Evolutionary conservation across 1,140 invertebrate species (phyloP).

Genomic region (Pogonomyrmex californicus): DNA sequence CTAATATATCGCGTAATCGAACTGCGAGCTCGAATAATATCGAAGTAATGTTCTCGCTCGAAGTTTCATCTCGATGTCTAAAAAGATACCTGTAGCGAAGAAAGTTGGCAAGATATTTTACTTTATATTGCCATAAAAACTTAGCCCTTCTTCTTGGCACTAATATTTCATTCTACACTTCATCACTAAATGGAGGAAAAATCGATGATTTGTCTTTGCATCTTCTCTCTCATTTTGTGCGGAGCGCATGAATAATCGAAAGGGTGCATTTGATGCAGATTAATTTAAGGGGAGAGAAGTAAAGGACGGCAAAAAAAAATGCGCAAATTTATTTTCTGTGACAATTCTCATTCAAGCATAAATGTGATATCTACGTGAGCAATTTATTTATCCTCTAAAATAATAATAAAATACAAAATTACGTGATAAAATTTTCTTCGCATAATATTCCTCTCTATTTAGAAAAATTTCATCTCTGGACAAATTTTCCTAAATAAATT

Average conservation of each 20-base stretch:
- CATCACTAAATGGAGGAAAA: not conserved
- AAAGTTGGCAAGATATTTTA: not conserved
- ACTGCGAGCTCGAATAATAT: not conserved
- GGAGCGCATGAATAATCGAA: constrained; percentile 24
- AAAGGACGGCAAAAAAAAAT: constrained; percentile 26
- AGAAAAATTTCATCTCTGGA: not conserved
- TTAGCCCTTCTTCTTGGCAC: not conserved
- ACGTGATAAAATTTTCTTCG: not conserved
- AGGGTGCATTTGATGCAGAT: not conserved
- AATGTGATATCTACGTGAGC: not conserved
- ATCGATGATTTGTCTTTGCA: not conserved
- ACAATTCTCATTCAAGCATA: not conserved
- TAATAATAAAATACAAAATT: not conserved
- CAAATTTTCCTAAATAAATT: not conserved
- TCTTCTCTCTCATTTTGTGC: not conserved
- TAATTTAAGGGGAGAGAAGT: not conserved
- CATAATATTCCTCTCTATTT: not conserved
- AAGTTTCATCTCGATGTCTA: not conserved
- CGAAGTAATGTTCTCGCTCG: not conserved
- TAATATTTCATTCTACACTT: not conserved
- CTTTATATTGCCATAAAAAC: not conserved
- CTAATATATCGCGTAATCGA: not conserved
- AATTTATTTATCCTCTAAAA: not conserved
- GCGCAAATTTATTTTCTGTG: constrained; percentile 15
- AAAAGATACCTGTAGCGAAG: not conserved